Evolutionary conservation across 2,113 vertebrate genomes (phyloP).

Genomic region (Cacatua alba): DNA sequence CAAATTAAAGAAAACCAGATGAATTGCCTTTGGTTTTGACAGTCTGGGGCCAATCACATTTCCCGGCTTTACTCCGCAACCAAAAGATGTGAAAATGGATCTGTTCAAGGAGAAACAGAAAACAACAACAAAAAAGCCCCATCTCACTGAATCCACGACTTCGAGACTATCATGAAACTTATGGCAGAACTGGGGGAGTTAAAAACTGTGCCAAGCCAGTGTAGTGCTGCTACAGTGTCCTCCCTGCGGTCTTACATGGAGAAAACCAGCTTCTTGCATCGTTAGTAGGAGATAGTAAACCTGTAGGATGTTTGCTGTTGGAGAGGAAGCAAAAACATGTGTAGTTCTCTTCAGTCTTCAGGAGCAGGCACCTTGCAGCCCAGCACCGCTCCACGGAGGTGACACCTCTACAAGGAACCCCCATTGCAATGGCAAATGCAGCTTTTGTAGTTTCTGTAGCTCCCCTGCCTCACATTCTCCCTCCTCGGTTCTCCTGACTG

Average conservation of each 20-base stretch:
- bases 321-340: background rate
- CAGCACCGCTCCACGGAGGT: background rate
- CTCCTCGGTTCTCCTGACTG: fast-evolving
- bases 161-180: background rate
- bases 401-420: background rate
- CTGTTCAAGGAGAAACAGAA: background rate
- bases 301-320: background rate
- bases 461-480: background rate
- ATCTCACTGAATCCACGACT: background rate
- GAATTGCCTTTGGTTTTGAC: background rate
- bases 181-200: fast-evolving
- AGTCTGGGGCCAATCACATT: background rate
- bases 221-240: fast-evolving
- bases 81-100: background rate
- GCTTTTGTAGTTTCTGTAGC: background rate
- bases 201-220: fast-evolving
- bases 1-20: background rate
- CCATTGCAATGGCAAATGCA: fast-evolving
- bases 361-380: background rate
- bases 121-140: background rate
- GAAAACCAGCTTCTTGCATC: background rate
- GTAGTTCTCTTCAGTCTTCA: background rate
- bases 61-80: background rate
- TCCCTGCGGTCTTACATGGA: background rate
- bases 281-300: fast-evolving